These are phyloP conservation scores for Bolborhynchus lineola DNA, from an alignment of 2,113 vertebrate genomes.

Conservation along the genomic window DNA sequence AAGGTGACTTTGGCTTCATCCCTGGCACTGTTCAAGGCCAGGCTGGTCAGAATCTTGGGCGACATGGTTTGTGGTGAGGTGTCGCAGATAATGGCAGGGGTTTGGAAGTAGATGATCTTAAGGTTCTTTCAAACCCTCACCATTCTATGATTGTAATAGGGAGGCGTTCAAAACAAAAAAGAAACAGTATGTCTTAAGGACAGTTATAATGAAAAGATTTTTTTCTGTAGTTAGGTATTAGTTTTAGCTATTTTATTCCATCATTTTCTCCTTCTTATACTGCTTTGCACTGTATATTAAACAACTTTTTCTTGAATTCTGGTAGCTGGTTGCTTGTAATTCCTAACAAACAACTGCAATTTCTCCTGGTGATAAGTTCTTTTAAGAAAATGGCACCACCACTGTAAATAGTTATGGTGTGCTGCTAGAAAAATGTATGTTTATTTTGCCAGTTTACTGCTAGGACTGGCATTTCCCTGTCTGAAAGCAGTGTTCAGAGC, in stretches of 20 bases:
- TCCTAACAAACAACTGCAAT: background rate
- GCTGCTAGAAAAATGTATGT: background rate
- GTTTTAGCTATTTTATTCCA: background rate
- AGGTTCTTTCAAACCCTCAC: background rate
- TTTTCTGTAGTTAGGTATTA: background rate
- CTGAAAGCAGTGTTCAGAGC: background rate
- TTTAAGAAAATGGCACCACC: background rate
- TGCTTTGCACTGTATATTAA: background rate
- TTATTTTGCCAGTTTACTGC: background rate
- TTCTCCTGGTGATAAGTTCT: background rate
- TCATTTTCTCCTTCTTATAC: background rate
- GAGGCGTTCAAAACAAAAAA: background rate
- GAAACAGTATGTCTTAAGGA: background rate
- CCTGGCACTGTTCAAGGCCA: background rate
- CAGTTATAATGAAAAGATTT: background rate
- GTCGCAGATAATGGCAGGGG: background rate
- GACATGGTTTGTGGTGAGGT: background rate
- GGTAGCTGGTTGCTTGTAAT: background rate
- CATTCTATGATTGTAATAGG: background rate
- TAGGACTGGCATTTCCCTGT: background rate
- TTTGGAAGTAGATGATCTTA: background rate
- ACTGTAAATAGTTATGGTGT: background rate
- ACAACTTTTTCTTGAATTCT: background rate
- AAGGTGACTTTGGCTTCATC: background rate
- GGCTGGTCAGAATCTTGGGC: background rate